Base-by-base conservation (phyloP, 2,797 vertebrate genomes). In the Eospalax fontanierii region DNA sequence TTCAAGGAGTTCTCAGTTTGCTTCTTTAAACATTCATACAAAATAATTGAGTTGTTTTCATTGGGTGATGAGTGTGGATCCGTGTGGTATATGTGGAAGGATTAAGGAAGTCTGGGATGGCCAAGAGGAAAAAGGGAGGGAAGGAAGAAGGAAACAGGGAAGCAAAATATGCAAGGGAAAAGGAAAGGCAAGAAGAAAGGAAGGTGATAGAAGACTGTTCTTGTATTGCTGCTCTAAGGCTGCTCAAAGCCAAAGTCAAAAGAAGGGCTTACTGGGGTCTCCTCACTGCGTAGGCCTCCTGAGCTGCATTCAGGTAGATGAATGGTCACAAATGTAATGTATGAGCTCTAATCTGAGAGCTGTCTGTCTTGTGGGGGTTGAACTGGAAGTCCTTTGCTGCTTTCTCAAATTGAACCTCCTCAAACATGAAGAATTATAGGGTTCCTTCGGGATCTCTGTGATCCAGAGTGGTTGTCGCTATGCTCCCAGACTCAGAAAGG, bases 341-440 rank as follows among this genome's bases (percentile, higher is more conserved):
- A 22, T 11, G 26, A 26, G 4, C 8, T 75, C 70, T 75, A 5
- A 66, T 16, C 19, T 21, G 43, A 33, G 71, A 78, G 63, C 0
- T 8, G 4, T 35, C 33, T 40, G 7, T 81, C 43, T 70, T 21
- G 1, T 19, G 28, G n/a, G 79, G 54, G 28, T 30, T 70, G 30
- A 86, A 92, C 73, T 68, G 21, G 18, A 91, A 46, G n/a, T 38
- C 73, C 28, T 22, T 46, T 33, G 4, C 16, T 90, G 9, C 43
- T 85, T 91, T 89, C 50, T 38, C 14, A 92, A 35, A 6, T 33
- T 8, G 22, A 63, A 59, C 30, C 22, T 95, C 61, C 46, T 87
- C 28, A 94, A 73, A 66, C 57, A 68, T 40, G 54, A 4, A 78
- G 40, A 81, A 71, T 84, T 90, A 40, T 71, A 63, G 26, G 28